Evolutionary conservation across 2,888 invertebrate species (phyloP), one percentile per base, ranked within the genome.

Genomic region (Onchidella celtica): DNA sequence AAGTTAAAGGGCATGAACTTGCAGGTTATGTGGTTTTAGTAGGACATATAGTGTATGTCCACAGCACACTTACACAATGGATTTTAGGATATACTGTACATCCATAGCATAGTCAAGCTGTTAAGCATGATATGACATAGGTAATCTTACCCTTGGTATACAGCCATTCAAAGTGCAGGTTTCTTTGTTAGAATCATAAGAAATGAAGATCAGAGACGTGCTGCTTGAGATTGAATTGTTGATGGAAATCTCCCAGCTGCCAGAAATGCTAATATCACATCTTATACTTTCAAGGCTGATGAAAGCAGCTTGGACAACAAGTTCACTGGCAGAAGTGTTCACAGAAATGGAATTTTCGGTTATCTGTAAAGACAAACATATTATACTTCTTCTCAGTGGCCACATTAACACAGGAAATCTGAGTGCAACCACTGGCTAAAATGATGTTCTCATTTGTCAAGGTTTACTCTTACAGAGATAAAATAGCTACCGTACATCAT

Each of bases 121-220:
- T n/a, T n/a, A n/a, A n/a, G n/a, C n/a, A n/a, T n/a, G n/a, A n/a
- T n/a, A n/a, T n/a, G n/a, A n/a, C n/a, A n/a, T n/a, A n/a, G n/a
- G n/a, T n/a, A 4, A 36, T 47, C 82, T 84, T 73, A 87, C 86
- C 85, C 82, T 76, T 17, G 29, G 29, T 17, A 27, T 21, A 59
- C 87, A 87, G 1, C 79, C 79, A 59, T 27, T 40, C 1, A 17
- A 21, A 4, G 75, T 73, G 63, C 87, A 87, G 17, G 32, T 34
- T 11, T 81, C 66, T 47, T 84, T 85, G 75, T 77, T 81, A 29
- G 85, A 84, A 75, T 87, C 85, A 79, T 78, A 85, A 36, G 72
- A 76, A 24, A 85, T 75, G 78, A 80, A 86, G 14, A 32, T 40
- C 11, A 81, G 61, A 2, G 47, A 40, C 0, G 57, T 57, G 32